Percentiles rank a stretch among this genome's conserved stretches.
phyloP scores from a whole-genome alignment of 2,113 vertebrate genomes.

The Epinephelus cyanopodus region DNA sequence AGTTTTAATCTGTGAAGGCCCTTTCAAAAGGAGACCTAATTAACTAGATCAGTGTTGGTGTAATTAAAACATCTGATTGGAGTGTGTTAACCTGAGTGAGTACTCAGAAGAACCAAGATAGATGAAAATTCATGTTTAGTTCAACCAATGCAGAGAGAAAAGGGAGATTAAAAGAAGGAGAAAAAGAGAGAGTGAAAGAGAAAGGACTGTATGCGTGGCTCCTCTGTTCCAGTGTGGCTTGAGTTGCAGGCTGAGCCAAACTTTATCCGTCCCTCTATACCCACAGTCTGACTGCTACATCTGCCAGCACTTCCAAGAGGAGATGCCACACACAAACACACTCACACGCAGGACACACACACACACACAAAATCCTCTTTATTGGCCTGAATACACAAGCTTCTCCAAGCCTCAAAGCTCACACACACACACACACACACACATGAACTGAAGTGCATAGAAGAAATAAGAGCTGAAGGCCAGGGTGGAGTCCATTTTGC shows the following conservation, averaged over 20 bases:
- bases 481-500: constrained; percentile 72
- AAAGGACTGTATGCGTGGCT: constrained; percentile 67
- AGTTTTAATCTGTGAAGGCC: background rate
- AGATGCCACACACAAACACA: constrained; percentile 60
- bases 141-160: constrained; percentile 1
- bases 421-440: constrained; percentile 40
- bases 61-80: background rate
- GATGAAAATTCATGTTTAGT: background rate
- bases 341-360: constrained; percentile 42
- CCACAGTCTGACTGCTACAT: constrained; percentile 70
- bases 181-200: constrained; percentile 11
- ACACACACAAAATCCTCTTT: constrained; percentile 30
- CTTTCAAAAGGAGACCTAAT: background rate
- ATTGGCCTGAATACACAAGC: constrained; percentile 39
- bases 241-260: constrained; percentile 62
- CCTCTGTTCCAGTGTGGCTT: constrained; percentile 53
- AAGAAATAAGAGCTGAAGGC: constrained; percentile 67
- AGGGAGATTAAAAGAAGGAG: background rate
- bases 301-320: constrained; percentile 64
- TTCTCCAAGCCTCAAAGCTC: constrained; percentile 39
- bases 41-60: background rate
- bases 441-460: constrained; percentile 18
- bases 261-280: constrained; percentile 54
- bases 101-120: background rate
- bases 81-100: background rate